phyloP scores from a whole-genome alignment of 2,888 invertebrate genomes.

The Drosophila siamana region DNA sequence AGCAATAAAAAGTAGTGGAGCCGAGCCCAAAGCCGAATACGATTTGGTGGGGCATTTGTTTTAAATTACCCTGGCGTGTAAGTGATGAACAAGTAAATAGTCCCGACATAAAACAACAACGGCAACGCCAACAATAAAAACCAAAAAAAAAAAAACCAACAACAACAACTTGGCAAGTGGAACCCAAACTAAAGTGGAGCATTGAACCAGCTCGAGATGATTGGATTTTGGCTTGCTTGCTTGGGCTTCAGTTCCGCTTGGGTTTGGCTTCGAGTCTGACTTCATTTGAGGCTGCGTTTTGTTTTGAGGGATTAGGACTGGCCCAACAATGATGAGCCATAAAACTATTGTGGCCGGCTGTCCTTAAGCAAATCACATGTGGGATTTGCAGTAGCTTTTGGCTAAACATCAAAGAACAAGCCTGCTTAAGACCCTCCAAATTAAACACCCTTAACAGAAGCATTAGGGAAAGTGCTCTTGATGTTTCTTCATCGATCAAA shows the following conservation, averaged over 20 bases:
- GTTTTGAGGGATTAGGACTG: slow-evolving; percentile 32
- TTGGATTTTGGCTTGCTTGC: slow-evolving; percentile 44
- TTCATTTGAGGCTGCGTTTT: not conserved
- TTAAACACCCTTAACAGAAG: slow-evolving; percentile 17
- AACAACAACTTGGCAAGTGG: slow-evolving; percentile 31
- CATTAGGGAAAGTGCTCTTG: slow-evolving; percentile 2
- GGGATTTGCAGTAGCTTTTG: slow-evolving; percentile 32
- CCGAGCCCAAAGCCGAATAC: slow-evolving; percentile 61
- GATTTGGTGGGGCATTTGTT: slow-evolving; percentile 81
- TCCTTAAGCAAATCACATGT: slow-evolving; percentile 43
- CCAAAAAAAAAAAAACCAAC: slow-evolving; percentile 54
- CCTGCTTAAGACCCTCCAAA: not conserved
- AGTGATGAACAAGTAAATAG: slow-evolving; percentile 76
- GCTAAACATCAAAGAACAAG: not conserved
- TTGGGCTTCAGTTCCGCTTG: slow-evolving; percentile 8
- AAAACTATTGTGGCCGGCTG: slow-evolving; percentile 66
- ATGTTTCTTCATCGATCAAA: not conserved
- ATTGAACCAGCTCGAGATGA: slow-evolving; percentile 63
- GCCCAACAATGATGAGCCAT: slow-evolving; percentile 58
- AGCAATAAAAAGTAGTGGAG: slow-evolving; percentile 67
- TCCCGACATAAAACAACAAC: slow-evolving; percentile 47
- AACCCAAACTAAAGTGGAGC: slow-evolving; percentile 48
- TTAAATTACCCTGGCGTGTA: slow-evolving; percentile 81
- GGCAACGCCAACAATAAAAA: slow-evolving; percentile 30
- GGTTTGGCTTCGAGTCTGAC: not conserved